phyloP scores from a whole-genome alignment of 1,140 invertebrate species.

The Pseudomyrmex gracilis region DNA sequence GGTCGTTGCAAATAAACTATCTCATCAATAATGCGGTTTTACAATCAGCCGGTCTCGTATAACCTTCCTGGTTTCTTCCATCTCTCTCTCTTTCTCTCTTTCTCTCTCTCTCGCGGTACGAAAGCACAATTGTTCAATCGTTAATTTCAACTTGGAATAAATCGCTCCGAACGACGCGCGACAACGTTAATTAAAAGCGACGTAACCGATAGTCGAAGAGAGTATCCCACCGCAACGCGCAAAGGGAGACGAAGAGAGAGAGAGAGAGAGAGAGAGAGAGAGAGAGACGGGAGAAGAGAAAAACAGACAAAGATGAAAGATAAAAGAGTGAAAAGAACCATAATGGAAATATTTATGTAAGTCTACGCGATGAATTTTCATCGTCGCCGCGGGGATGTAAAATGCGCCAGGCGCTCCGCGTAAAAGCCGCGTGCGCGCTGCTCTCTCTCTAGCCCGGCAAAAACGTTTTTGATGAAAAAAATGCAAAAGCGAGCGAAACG shows the following conservation, averaged over 20 bases:
- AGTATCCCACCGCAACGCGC: constrained; percentile 33
- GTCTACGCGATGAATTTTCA: constrained; percentile 70
- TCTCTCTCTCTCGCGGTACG: background rate
- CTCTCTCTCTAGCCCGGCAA: constrained; percentile 43
- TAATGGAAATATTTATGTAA: constrained; percentile 61
- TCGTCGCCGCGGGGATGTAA: constrained; percentile 68
- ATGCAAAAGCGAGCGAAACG: constrained; percentile 66
- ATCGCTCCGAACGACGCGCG: constrained; percentile 48
- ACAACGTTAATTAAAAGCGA: constrained; percentile 61
- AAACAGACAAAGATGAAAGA: background rate
- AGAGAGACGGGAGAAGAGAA: background rate
- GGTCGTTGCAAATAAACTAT: constrained; percentile 17
- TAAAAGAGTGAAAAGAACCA: constrained; percentile 53
- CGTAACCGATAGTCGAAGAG: constrained; percentile 53
- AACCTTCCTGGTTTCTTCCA: background rate
- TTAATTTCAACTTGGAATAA: constrained; percentile 59
- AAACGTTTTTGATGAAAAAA: constrained; percentile 75
- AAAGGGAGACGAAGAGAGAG: background rate
- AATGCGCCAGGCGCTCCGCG: constrained; percentile 58
- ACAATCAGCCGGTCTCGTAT: constrained; percentile 15
- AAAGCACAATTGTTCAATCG: constrained; percentile 36
- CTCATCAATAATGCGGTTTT: constrained; percentile 36
- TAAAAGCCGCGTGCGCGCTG: constrained; percentile 40
- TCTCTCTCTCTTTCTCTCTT: background rate
- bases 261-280: background rate